Evolutionary conservation across 2,888 invertebrate species (phyloP), one percentile per base, ranked within the genome.

Genomic region (Drosophila anceps): DNA sequence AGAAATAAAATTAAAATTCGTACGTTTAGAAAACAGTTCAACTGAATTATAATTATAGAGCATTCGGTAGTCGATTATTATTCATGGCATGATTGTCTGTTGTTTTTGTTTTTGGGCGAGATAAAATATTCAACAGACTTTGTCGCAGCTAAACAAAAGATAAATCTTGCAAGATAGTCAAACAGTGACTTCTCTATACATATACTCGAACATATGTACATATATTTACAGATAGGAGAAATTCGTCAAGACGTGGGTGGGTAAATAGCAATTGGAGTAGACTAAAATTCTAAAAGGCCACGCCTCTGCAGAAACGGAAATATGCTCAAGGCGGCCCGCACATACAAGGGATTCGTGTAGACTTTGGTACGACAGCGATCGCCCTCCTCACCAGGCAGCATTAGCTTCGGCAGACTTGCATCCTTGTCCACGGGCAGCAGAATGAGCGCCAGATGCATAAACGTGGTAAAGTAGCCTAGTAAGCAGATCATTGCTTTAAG

Each of bases 321-420:
- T 74, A 92, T 91, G 63, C 88, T 91, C 8, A 91, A 73, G 39
- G 90, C 85, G 6, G 92, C 80, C 18, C 91, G 82, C 4, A 91
- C 89, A 80, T 92, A 93, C 8, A 92, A 69, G 0, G 92, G 92
- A 87, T 92, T 92, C 44, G 88, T 90, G 58, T 88, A 92, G 48
- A 91, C 86, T 63, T 89, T 92, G 48, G 78, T 58, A 0, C 91
- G 91, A 61, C 90, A 90, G 13, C 82, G 89, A 71, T 91, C 90
- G 2, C 91, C 91, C 7, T 86, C 89, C 61, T 90, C 91, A 9
- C 84, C 91, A 0, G 87, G 83, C 24, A 90, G 86, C 77, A 87
- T 87, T 0, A 91, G 78, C 33, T 79, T 82, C 10, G 86, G 51
- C n/a, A 92, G 70, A 37, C 88, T 91, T 8, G 88, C 90, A n/a